Evolutionary conservation across 1,140 invertebrate genomes (phyloP).

Genomic region (Caenorhabditis remanei): DNA sequence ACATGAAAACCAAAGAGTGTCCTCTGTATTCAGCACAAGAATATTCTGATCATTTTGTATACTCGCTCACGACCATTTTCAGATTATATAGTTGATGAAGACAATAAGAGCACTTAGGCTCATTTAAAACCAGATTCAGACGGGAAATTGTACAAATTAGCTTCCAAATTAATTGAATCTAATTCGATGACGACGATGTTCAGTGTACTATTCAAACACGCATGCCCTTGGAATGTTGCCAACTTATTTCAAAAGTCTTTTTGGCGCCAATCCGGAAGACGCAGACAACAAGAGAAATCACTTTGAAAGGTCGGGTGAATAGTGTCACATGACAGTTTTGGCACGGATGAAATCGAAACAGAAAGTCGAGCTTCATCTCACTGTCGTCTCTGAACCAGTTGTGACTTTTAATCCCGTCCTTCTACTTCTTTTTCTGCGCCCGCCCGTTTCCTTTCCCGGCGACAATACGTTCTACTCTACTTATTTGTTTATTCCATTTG

Average conservation of each 20-base stretch:
- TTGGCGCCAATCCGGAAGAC: neutral
- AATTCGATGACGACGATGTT: no score
- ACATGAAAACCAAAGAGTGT: no score
- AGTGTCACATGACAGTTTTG: slow-evolving; percentile 27
- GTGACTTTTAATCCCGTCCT: slow-evolving; percentile 46
- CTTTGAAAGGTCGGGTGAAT: slow-evolving; percentile 16
- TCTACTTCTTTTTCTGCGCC: neutral
- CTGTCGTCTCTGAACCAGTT: slow-evolving; percentile 12
- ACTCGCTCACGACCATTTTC: no score
- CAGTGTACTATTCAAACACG: no score
- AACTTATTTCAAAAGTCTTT: slow-evolving; percentile 17
- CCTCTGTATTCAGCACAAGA: no score
- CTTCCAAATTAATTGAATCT: no score
- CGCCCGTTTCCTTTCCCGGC: slow-evolving; percentile 41
- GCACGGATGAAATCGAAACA: slow-evolving; percentile 22
- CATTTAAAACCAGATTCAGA: no score
- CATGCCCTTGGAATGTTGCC: slow-evolving; percentile 33
- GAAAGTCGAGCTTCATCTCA: slow-evolving; percentile 28
- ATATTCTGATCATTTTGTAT: no score
- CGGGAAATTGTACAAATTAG: no score
- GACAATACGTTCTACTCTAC: slow-evolving; percentile 55
- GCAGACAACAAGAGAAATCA: slow-evolving; percentile 2
- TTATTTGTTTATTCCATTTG: slow-evolving; percentile 53
- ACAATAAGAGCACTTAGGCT: no score
- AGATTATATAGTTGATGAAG: no score